Base-by-base conservation (phyloP, 2,797 vertebrate genomes). In the Characodon lateralis region DNA sequence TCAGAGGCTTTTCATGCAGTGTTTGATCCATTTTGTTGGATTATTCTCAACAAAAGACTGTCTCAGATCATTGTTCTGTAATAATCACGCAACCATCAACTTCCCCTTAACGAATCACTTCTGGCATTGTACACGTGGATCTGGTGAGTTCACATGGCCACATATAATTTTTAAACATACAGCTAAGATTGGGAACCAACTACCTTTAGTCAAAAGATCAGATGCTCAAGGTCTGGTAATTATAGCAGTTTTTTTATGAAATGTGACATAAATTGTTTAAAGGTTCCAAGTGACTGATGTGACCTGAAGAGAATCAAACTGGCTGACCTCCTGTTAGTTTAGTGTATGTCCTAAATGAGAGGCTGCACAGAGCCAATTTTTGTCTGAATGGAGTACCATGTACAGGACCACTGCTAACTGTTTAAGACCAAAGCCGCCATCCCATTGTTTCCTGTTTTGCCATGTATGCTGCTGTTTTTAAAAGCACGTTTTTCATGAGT, bases 1-100 rank as follows among this genome's bases (percentile, higher is more conserved):
- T 87, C 74, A 76, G 77, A 70, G 53, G 71, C 74, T 85, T 72
- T 81, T 65, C 48, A 73, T 24, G 14, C 48, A 85, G 68, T 39
- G 31, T 76, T 76, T 83, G 78, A 90, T 91, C 85, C 78, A 83
- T 89, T 83, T 84, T 85, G 85, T 83, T 66, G 66, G 69, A 71
- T 46, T 69, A 8, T 26, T 69, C 24, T 69, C 41, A 48, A 69
- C 65, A 69, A 69, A 41, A 48, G 10, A 69, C 18, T 53, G 41
- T 69, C 66, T 69, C n/a, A 69, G 66, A 69, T 46, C 66, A 48
- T 69, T 48, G 66, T 48, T 69, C 66, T 69, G 41, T 46, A 43
- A 69, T 69, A 69, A 8, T 48, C 24, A 26, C 12, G 26, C 24
- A 48, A 26, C 14, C 66, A 26, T 12, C 3, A 48, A 69, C 24